Percentiles rank a stretch among this genome's conserved stretches.
Evolutionary conservation across 1,140 invertebrate genomes (phyloP).

Genomic region (Geopemphigus sp.): DNA sequence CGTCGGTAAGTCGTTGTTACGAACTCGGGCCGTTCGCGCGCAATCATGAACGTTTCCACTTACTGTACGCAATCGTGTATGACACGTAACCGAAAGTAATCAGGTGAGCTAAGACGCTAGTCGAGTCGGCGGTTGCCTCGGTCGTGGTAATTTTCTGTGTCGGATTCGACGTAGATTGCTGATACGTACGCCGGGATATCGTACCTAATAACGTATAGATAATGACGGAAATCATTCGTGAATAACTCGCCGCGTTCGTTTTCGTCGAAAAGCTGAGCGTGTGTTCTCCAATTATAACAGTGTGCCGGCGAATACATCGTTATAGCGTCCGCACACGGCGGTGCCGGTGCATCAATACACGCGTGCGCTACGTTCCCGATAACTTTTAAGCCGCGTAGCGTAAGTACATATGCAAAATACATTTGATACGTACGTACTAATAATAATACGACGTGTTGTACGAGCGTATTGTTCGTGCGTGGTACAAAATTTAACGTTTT

Average conservation of each 20-base stretch:
- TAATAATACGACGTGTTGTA: no score
- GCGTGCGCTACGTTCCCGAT: background rate
- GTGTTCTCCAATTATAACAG: conserved; percentile 20
- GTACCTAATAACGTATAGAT: conserved; percentile 38
- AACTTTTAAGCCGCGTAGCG: background rate
- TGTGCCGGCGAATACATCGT: background rate
- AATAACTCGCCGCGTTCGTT: background rate
- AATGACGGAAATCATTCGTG: conserved; percentile 15
- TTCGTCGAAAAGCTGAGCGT: conserved; percentile 13
- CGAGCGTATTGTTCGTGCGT: no score
- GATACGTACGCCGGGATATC: conserved; percentile 38
- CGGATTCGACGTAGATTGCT: conserved; percentile 6
- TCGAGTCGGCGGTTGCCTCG: background rate
- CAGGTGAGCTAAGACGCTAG: conserved; percentile 33
- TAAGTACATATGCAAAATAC: background rate
- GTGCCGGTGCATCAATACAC: background rate
- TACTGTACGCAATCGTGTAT: conserved; percentile 29
- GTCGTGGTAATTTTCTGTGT: conserved; percentile 13
- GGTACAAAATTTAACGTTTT: background rate
- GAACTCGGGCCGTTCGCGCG: no score
- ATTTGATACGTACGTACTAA: no score
- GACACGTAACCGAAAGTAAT: conserved; percentile 41
- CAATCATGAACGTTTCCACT: background rate
- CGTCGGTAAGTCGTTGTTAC: no score
- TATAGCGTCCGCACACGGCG: no score